Evolutionary conservation across 2,888 invertebrate genomes (phyloP), one percentile per base, ranked within the genome.

Genomic region (Hirtodrosophila alboralis): DNA sequence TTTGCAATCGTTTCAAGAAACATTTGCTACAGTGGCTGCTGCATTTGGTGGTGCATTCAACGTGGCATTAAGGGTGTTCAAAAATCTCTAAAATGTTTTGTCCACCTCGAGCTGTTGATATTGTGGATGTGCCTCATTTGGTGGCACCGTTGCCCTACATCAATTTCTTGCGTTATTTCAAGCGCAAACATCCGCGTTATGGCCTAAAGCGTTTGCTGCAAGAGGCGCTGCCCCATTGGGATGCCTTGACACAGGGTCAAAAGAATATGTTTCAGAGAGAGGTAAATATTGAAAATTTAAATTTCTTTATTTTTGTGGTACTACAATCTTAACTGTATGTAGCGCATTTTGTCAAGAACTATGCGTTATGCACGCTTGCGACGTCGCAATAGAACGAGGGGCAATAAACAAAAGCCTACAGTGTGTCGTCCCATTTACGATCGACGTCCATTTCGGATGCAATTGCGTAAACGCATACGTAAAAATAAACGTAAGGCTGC

Each of bases 131-230:
- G 7, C 76, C 75, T 0, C 1, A 23, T 3, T 10, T 64, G 45
- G 63, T 78, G 4, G 57, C 68, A 1, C 59, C 57, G 1, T 31
- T 71, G 4, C 63, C 76, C 0, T 78, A 76, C 21, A 12, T 78
- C 0, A 78, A 78, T 31, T 78, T 79, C 16, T 36, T 78, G 7
- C 71, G 80, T 3, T 76, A 44, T 16, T 54, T 69, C 0, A 68
- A 71, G 31, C 60, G 60, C 0, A 26, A 44, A 3, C 40, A 64
- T 60, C 66, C 40, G 0, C 26, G 18, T 0, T 65, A 16, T 37
- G 48, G 53, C 1, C 0, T 57, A 4, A 33, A 36, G 0, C 60
- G 60, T 3, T 8, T 77, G 14, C 27, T 77, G 12, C 74, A 67
- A 12, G 51, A 37, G 36, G 79, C 67, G 0, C 52, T 40, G 0